Conservation (phyloP, 2,888 invertebrate species). For the Euzophera pinguis region DNA sequence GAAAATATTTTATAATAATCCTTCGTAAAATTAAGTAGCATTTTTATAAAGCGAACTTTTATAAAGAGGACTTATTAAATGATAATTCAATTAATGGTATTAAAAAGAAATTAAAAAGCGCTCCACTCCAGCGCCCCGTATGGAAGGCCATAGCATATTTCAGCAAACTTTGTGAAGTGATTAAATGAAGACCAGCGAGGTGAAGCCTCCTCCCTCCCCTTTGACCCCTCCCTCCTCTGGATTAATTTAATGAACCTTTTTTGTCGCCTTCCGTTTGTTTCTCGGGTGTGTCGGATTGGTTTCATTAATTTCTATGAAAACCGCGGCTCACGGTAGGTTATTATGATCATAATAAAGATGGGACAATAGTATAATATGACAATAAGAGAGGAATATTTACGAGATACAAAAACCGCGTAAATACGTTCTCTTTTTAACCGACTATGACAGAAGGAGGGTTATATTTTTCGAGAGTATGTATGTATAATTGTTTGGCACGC, state of each 20-base stretch:
- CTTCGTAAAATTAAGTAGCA: background rate
- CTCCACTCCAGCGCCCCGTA: background rate
- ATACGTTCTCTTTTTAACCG: no score
- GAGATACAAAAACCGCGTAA: no score
- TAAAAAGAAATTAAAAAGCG: slow-evolving; percentile 4
- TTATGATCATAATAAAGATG: background rate
- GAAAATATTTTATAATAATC: no score
- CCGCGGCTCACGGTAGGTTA: background rate
- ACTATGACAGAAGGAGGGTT: no score
- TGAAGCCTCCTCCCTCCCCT: background rate
- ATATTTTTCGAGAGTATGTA: no score
- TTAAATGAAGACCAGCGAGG: background rate
- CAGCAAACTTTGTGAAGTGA: background rate
- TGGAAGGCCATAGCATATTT: background rate
- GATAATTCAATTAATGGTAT: background rate
- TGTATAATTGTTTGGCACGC: no score
- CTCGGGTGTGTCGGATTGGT: background rate
- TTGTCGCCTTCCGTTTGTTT: background rate
- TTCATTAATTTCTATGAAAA: background rate
- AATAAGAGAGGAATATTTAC: no score
- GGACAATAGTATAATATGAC: no score
- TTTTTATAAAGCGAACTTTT: background rate
- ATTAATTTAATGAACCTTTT: slow-evolving; percentile 2
- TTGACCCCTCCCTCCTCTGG: background rate
- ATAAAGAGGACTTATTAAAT: background rate